These are phyloP conservation scores for Lepeophtheirus nordmannii DNA, from an alignment of 2,888 invertebrate genomes.

Conservation along the genomic window DNA sequence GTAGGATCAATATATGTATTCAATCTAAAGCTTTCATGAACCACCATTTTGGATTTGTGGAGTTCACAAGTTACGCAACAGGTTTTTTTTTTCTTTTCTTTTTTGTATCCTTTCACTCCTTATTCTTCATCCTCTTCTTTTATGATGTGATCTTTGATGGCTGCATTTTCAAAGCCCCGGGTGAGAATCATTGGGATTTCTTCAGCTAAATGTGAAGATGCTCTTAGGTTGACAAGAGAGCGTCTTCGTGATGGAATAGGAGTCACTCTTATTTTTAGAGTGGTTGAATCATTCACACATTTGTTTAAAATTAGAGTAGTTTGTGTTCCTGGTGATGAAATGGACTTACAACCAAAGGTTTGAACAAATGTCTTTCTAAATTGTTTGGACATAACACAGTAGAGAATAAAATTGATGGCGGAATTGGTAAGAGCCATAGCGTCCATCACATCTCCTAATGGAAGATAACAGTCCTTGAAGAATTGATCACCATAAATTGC, in stretches of 20 bases:
- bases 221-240: neutral
- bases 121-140: too few relatives aligned
- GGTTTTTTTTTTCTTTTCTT: too few relatives aligned
- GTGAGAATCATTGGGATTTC: neutral
- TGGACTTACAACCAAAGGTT: neutral
- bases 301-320: neutral
- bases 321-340: neutral
- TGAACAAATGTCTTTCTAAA: conserved; percentile 48
- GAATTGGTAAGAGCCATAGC: conserved; percentile 75
- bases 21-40: too few relatives aligned
- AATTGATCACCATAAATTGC: conserved; percentile 60
- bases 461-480: conserved; percentile 59
- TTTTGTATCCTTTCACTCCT: too few relatives aligned
- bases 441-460: conserved; percentile 64
- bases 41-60: too few relatives aligned
- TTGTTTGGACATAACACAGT: conserved; percentile 84
- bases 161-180: neutral
- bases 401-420: conserved; percentile 74
- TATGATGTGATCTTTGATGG: too few relatives aligned
- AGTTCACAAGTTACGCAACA: too few relatives aligned
- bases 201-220: neutral
- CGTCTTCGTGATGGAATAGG: neutral
- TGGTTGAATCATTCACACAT: neutral
- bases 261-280: neutral
- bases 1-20: too few relatives aligned